Evolutionary conservation across 1,140 invertebrate genomes (phyloP), one percentile per base, ranked within the genome.

Genomic region (Elymnias hypermnestra): DNA sequence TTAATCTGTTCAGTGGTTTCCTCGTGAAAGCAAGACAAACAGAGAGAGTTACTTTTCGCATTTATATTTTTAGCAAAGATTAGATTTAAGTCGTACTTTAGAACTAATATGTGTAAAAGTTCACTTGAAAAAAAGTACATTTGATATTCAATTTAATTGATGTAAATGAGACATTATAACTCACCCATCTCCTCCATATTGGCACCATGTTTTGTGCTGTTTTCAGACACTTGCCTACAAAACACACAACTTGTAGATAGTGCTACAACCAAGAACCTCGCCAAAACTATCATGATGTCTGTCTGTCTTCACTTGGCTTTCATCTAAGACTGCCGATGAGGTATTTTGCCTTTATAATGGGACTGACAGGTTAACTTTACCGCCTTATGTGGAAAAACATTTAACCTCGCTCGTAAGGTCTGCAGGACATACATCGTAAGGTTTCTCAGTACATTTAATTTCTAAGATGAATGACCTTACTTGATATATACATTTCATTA

Each of bases 311-410:
- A 61, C 61, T 53, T 47, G 29, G 47, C 12, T 29, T 39, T 62
- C 29, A 53, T 58, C 62, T 74, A 72, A 68, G 55, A 62, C 38
- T 57, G 48, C 36, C 37, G 56, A 62, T 63, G 28, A 54, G 39
- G 37, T 49, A 58, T 47, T 60, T 47, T 59, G 63, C 66, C 62
- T 77, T 79, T 75, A 77, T 82, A 82, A 73, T 73, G 67, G 46
- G 51, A 47, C 48, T 55, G 42, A 65, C 60, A 61, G 46, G 64
- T 71, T 37, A 15, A 42, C 36, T 22, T 57, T 46, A 45, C 46
- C 40, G 35, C 72, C 75, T 60, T 77, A 79, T 71, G 73, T 63
- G 68, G 69, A 49, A 51, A 44, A 57, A 50, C n/a, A 67, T 63
- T 49, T 55, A 63, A 47, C 69, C 73, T 76, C 61, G 73, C 1